Conservation (phyloP, 2,113 vertebrate species). For the Tragelaphus imberbis region DNA sequence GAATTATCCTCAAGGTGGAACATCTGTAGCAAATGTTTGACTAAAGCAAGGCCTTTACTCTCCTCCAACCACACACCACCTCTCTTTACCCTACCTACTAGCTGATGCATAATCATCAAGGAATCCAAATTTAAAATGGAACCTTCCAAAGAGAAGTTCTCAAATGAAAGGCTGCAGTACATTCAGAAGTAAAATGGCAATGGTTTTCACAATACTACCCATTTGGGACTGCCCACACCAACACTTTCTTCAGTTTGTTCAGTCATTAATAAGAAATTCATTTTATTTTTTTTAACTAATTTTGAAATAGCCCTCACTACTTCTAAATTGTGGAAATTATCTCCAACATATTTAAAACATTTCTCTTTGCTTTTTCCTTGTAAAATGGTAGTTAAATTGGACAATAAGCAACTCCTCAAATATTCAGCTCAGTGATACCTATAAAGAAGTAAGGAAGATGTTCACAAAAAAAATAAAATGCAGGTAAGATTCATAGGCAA, state of each 20-base stretch:
- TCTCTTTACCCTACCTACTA: not conserved
- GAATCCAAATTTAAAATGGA: not conserved
- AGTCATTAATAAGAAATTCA: constrained; percentile 19
- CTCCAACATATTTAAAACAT: not conserved
- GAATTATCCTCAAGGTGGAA: not conserved
- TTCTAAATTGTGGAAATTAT: constrained; percentile 19
- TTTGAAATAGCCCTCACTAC: not conserved
- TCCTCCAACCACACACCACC: not conserved
- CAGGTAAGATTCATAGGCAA: not conserved
- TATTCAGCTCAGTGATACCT: constrained; percentile 51
- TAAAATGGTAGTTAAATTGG: constrained; percentile 18
- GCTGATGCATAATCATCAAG: not conserved
- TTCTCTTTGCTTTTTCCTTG: not conserved
- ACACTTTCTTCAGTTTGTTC: not conserved
- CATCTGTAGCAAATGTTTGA: not conserved
- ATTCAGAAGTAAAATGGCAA: not conserved
- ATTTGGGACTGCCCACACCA: not conserved
- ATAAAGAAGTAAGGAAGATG: constrained; percentile 40
- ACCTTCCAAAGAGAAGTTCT: not conserved
- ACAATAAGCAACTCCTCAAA: constrained; percentile 40
- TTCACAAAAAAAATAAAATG: constrained; percentile 58
- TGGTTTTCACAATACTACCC: not conserved
- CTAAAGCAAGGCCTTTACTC: not conserved
- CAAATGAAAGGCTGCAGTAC: not conserved
- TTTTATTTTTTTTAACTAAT: not conserved